phyloP scores from a whole-genome alignment of 2,797 vertebrate species.

The Phrynocephalus vlangalii region DNA sequence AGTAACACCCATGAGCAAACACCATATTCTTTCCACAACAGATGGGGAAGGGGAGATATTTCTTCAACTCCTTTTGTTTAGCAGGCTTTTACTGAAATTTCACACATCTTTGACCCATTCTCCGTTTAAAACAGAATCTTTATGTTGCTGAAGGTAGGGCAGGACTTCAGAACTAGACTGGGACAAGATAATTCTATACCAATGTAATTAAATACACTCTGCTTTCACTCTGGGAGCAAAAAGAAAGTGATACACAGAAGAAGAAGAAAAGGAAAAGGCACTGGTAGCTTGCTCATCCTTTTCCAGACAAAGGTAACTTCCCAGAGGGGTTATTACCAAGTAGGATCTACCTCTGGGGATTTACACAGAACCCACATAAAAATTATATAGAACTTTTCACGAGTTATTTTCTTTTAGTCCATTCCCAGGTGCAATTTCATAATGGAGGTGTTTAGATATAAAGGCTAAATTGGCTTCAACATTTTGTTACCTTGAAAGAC shows the following conservation, averaged over 20 bases:
- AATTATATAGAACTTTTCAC: neutral
- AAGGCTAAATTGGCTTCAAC: neutral
- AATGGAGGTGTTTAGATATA: neutral
- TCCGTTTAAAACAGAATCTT: neutral
- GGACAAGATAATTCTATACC: neutral
- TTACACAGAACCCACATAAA: neutral
- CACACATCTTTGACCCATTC: neutral
- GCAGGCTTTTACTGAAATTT: neutral
- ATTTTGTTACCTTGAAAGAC: neutral
- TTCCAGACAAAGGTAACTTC: neutral
- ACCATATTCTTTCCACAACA: neutral
- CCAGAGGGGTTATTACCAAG: neutral
- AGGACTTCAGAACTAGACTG: neutral
- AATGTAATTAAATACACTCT: neutral
- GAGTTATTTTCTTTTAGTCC: neutral
- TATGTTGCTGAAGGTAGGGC: neutral
- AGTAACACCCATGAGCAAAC: neutral
- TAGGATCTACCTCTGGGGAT: neutral
- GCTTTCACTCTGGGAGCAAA: neutral
- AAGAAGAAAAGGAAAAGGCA: neutral
- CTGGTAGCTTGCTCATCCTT: neutral
- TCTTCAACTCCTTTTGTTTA: neutral
- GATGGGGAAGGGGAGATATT: neutral
- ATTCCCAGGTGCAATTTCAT: neutral
- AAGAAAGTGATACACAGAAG: neutral